Conservation (phyloP, 2,888 invertebrate species). For the Yponomeuta evonymella region DNA sequence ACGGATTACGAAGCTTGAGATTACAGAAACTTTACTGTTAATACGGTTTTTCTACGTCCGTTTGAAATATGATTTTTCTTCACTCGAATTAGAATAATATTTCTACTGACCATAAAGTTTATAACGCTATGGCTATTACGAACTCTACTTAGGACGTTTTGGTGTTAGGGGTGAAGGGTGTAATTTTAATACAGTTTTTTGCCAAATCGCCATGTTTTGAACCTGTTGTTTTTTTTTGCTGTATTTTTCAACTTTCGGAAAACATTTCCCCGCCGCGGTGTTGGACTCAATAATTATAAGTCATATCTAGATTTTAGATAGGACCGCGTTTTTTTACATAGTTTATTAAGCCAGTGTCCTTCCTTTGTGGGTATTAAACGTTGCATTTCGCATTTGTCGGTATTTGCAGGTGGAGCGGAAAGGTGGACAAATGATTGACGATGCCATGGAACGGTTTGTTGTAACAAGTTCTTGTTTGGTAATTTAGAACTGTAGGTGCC, state of each 20-base stretch:
- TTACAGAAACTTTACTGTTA: constrained; percentile 59
- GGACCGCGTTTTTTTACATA: constrained; percentile 40
- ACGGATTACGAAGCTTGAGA: constrained; percentile 56
- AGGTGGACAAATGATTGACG: neutral
- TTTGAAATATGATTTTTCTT: constrained; percentile 41
- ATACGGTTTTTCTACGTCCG: constrained; percentile 62
- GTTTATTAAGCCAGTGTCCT: constrained; percentile 53
- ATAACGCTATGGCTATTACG: constrained; percentile 19
- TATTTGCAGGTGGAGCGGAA: constrained; percentile 11
- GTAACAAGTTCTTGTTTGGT: neutral
- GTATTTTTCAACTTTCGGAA: constrained; percentile 34
- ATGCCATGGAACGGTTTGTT: neutral
- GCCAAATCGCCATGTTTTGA: constrained; percentile 56
- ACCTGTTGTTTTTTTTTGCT: constrained; percentile 47
- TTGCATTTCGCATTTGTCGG: constrained; percentile 27
- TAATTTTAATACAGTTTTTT: constrained; percentile 59
- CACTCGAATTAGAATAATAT: constrained; percentile 29
- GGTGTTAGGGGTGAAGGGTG: constrained; percentile 26
- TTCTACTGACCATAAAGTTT: neutral
- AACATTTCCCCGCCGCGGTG: constrained; percentile 44
- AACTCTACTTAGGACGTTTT: constrained; percentile 29
- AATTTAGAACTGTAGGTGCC: neutral
- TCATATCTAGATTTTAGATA: constrained; percentile 69
- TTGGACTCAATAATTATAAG: constrained; percentile 50
- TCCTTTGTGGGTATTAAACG: constrained; percentile 42